phyloP scores from a whole-genome alignment of 2,113 vertebrate genomes.

The Romanogobio albipinnatus region DNA sequence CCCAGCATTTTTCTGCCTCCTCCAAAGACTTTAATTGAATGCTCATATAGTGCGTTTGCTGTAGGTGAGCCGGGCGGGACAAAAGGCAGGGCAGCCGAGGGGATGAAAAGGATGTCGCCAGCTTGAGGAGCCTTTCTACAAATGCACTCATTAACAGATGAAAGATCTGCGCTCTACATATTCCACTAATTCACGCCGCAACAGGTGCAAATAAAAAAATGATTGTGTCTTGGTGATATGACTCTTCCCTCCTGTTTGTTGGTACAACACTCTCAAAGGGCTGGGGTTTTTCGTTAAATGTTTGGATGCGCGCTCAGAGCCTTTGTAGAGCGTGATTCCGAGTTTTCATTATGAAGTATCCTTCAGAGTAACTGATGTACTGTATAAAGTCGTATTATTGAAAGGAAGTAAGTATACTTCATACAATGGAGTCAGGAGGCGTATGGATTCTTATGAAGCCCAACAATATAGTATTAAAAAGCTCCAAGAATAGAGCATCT shows the following conservation, averaged over 20 bases:
- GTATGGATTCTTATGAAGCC: conserved; percentile 23
- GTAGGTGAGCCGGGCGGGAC: conserved; percentile 60
- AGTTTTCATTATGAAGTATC: not conserved
- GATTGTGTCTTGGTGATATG: conserved; percentile 46
- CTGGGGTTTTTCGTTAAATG: not conserved
- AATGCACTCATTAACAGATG: conserved; percentile 65
- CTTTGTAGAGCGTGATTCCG: not conserved
- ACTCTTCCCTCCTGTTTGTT: conserved; percentile 30
- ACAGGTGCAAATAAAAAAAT: conserved; percentile 63
- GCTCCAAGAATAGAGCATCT: conserved; percentile 77
- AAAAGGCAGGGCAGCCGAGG: conserved; percentile 69
- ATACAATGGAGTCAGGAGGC: conserved; percentile 31
- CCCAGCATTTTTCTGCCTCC: conserved; percentile 77
- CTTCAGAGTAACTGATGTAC: not conserved
- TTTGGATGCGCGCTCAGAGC: not conserved
- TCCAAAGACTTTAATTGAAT: conserved; percentile 92
- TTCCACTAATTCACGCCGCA: conserved; percentile 43
- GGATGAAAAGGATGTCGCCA: conserved; percentile 72
- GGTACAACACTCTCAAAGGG: conserved; percentile 5
- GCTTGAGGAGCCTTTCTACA: conserved; percentile 53
- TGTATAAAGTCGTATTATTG: not conserved
- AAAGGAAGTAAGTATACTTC: conserved; percentile 28
- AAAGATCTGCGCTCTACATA: conserved; percentile 51
- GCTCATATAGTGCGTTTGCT: conserved; percentile 77
- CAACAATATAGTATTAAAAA: conserved; percentile 49